Percentiles rank a stretch among this genome's conserved stretches.
phyloP scores from a whole-genome alignment of 2,113 vertebrate genomes.

The Apteryx owenii region DNA sequence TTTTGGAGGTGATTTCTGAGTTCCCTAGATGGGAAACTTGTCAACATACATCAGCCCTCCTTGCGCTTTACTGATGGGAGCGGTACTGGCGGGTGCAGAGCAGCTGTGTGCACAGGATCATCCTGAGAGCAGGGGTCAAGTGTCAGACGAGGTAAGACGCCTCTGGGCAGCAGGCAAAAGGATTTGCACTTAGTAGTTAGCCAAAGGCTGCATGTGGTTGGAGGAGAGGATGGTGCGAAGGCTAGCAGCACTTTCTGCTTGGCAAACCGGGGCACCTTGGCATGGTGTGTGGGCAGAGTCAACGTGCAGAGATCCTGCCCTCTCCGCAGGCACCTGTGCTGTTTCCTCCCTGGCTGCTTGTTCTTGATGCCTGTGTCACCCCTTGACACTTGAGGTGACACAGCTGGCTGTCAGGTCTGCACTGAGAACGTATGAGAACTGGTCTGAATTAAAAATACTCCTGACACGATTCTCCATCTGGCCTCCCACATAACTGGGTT shows the following conservation, averaged over 20 bases:
- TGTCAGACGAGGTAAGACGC: background rate
- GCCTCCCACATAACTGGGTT: too few species aligned
- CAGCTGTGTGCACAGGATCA: background rate
- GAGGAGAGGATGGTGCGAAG: background rate
- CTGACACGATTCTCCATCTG: too few species aligned
- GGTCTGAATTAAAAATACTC: slow-evolving; percentile 39
- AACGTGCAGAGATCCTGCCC: background rate
- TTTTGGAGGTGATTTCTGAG: background rate
- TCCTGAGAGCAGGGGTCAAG: background rate
- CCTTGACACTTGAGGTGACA: slow-evolving; percentile 1
- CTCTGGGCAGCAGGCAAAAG: background rate
- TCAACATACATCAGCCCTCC: background rate
- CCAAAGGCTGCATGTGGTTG: background rate
- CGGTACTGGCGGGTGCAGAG: background rate
- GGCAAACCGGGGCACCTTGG: background rate
- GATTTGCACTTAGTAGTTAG: background rate
- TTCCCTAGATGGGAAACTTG: background rate
- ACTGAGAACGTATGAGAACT: background rate
- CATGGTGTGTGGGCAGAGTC: background rate
- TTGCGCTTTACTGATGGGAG: background rate
- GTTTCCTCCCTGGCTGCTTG: background rate
- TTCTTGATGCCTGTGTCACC: slow-evolving; percentile 30
- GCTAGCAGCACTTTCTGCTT: background rate
- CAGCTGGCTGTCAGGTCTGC: background rate
- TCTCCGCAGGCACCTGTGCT: background rate